Base-by-base conservation (phyloP, 2,113 vertebrate species). In the Tyrannus savana region DNA sequence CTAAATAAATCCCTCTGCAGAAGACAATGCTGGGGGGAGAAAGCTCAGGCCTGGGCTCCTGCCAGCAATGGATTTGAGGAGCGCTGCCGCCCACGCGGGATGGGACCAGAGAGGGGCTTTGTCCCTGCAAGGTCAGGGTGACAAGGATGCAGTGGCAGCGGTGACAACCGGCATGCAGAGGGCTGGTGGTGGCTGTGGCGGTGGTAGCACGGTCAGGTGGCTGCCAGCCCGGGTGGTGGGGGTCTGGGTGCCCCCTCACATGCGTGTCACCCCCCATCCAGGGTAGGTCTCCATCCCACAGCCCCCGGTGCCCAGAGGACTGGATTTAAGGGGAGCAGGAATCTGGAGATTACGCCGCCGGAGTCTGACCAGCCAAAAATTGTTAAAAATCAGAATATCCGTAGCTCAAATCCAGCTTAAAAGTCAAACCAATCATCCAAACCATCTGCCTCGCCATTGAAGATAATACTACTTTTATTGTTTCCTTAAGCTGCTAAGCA, bases 391-490 rank as follows among this genome's bases (percentile, higher is more conserved):
- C 85, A 89, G 89, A 96, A 96, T 96, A 94, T 97, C 95, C 56
- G 47, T 91, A 95, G 78, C 95, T 87, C 86, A 96, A 97, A 97
- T 97, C 96, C 96, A 97, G 95, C 92, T 97, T 96, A 97, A 94
- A 94, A 97, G 88, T 96, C 95, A 96, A 97, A 96, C 96, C 95
- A 97, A 96, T 97, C 95, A 96, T 84, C 84, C 90, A 95, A 94
- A 96, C 95, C 97, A 97, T 97, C 95, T 97, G 97, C 94, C 95
- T 95, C 39, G 0, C 46, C 79, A 72, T 3, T 46, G 76, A 84
- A 86, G 90, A 97, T 97, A 97, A 97, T 93, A 96, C 96, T 87
- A 97, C 94, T 97, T 97, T 96, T 82, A 97, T 94, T 97, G 96
- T 97, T 97, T 95, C 92, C 92, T 19, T 97, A 97, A 97, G 96